These are phyloP conservation scores for Metopolophium dirhodum DNA, from an alignment of 1,140 invertebrate genomes.

Conservation along the genomic window DNA sequence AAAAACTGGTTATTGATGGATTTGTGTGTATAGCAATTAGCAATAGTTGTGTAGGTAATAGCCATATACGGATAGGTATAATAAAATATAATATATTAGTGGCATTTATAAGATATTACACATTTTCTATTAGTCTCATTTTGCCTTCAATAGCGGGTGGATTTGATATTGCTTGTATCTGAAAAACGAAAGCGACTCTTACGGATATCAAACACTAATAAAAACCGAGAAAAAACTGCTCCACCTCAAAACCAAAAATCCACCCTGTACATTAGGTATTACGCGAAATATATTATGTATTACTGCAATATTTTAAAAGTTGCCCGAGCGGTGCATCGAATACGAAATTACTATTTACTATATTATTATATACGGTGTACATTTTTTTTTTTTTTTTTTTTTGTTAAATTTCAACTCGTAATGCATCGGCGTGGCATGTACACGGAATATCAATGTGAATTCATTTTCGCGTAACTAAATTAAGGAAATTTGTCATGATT, in stretches of 20 bases:
- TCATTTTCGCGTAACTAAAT: neutral
- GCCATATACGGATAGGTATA: too few species aligned
- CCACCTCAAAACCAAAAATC: neutral
- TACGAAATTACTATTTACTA: neutral
- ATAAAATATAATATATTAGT: too few species aligned
- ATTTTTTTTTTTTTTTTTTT: neutral
- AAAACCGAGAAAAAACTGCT: neutral
- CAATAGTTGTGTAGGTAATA: too few species aligned
- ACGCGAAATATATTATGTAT: neutral
- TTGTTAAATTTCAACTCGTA: neutral
- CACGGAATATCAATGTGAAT: neutral
- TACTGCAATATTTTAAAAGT: neutral
- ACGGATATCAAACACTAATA: neutral
- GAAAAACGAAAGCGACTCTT: neutral
- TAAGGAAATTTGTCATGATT: slow-evolving; percentile 11
- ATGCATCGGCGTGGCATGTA: neutral
- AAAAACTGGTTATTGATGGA: too few species aligned
- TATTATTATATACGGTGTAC: neutral
- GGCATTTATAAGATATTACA: too few species aligned
- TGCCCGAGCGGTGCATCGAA: neutral
- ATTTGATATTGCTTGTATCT: too few species aligned
- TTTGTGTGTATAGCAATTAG: too few species aligned
- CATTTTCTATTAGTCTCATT: too few species aligned
- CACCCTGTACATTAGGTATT: neutral
- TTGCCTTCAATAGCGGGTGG: too few species aligned